Conservation (phyloP, 2,888 invertebrate genomes). For the Blastobasis lacticolella region DNA sequence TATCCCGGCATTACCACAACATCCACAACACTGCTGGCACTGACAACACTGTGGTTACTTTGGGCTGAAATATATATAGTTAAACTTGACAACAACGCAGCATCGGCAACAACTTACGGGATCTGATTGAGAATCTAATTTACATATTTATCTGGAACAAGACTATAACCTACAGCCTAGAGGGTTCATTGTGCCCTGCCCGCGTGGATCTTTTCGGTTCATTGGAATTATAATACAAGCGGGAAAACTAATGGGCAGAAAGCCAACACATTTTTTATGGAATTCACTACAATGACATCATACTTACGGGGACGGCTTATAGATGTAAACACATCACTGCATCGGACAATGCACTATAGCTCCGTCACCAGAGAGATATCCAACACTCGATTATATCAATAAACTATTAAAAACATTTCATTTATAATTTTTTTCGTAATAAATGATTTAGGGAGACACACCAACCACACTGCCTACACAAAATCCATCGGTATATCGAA, state of each 20-base stretch:
- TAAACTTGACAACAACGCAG: constrained; percentile 8
- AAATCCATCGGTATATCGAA: constrained; percentile 30
- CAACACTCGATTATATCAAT: constrained; percentile 27
- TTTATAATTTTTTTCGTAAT: too few species aligned
- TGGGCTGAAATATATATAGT: neutral
- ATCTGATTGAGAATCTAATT: constrained; percentile 29
- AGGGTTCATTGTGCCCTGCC: constrained; percentile 50
- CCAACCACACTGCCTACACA: constrained; percentile 59
- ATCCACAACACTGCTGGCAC: neutral
- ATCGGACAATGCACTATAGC: constrained; percentile 32
- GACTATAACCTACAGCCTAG: constrained; percentile 44
- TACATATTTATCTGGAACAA: constrained; percentile 43
- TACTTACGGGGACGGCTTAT: constrained; percentile 64
- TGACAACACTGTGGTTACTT: constrained; percentile 5
- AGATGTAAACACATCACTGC: constrained; percentile 70
- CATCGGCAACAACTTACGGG: constrained; percentile 12
- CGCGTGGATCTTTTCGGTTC: constrained; percentile 47
- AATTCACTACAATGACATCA: constrained; percentile 68
- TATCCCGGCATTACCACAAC: too few species aligned
- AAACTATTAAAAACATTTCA: constrained; percentile 22
- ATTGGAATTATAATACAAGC: constrained; percentile 48
- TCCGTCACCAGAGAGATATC: constrained; percentile 17
- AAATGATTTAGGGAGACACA: constrained; percentile 36
- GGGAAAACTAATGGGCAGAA: constrained; percentile 71
- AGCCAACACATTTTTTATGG: constrained; percentile 69